Base-by-base conservation (phyloP, 2,888 invertebrate species). In the Diloba caeruleocephala region DNA sequence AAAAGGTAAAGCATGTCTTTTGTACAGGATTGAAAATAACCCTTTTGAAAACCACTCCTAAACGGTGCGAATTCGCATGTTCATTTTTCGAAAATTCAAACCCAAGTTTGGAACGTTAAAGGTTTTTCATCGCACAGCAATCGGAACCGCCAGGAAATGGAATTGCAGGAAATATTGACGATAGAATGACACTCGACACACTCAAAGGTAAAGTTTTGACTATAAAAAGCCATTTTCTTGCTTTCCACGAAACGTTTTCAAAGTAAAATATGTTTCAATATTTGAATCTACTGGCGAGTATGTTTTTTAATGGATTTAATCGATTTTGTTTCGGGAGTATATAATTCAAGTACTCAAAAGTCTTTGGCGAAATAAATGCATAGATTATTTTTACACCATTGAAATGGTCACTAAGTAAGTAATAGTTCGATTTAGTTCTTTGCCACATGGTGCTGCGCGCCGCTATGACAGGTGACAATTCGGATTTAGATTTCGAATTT, bases 171-270 rank as follows among this genome's bases (percentile, higher is more conserved):
- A 75, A 74, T 74, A 78, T 80, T 76, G 72, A 78, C 79, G 68
- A 71, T 76, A 72, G 77, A 82, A 76, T 81, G 85, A 80, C 81
- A 78, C 76, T 82, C 71, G 51, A 71, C 60, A 71, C 76, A 70
- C 67, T 80, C 71, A 65, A 71, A 71, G 75, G 65, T 63, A 72
- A 84, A 84, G 77, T 84, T 81, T 44, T 53, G 64, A 74, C 76
- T 70, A 71, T 74, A 81, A 82, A 84, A 84, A 75, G 78, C 68
- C 66, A 81, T 78, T 79, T 81, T 79, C 76, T 73, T 75, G 71
- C 76, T 50, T 70, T 60, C 73, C 62, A 64, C 66, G 67, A 75
- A 77, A 72, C 50, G 59, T 55, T 76, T 74, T 72, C 46, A 61
- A 68, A 75, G 73, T 57, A 66, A 77, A 76, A 83, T 75, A 76